Conservation (phyloP, 1,140 invertebrate species). For the Monomorium pharaonis region DNA sequence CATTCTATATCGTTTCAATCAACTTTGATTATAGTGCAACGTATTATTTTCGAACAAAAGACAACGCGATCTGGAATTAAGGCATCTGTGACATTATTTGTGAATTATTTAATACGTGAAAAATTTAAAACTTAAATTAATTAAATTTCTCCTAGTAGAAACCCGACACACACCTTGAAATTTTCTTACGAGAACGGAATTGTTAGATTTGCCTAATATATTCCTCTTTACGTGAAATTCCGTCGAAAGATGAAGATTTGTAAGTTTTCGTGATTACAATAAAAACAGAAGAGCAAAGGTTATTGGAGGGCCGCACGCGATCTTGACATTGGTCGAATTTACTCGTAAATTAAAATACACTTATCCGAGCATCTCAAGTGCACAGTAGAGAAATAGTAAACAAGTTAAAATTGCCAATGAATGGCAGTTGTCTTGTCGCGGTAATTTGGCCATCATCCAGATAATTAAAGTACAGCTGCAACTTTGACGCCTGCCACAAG, state of each 20-base stretch:
- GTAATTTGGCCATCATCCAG: not conserved
- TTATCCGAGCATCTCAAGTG: not conserved
- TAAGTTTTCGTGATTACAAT: not conserved
- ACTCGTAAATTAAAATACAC: not conserved
- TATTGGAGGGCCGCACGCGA: not conserved
- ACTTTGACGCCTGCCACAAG: not conserved
- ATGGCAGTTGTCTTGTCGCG: not conserved
- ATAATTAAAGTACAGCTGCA: not conserved
- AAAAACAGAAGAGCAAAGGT: not conserved
- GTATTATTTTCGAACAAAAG: not conserved
- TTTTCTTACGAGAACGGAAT: not conserved
- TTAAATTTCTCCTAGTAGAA: not conserved
- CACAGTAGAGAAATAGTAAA: not conserved
- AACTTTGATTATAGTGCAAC: not conserved
- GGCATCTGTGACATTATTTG: too few relatives aligned
- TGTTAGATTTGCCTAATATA: not conserved
- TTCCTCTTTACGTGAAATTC: not conserved
- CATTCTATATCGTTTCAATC: not conserved
- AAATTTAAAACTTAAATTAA: not conserved
- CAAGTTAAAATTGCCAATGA: not conserved
- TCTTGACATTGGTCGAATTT: not conserved
- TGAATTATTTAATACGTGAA: not conserved
- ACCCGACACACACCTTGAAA: not conserved
- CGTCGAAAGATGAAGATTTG: not conserved
- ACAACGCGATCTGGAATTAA: not conserved